phyloP scores from a whole-genome alignment of 2,113 vertebrate genomes.

The Actenoides lindsayi region DNA sequence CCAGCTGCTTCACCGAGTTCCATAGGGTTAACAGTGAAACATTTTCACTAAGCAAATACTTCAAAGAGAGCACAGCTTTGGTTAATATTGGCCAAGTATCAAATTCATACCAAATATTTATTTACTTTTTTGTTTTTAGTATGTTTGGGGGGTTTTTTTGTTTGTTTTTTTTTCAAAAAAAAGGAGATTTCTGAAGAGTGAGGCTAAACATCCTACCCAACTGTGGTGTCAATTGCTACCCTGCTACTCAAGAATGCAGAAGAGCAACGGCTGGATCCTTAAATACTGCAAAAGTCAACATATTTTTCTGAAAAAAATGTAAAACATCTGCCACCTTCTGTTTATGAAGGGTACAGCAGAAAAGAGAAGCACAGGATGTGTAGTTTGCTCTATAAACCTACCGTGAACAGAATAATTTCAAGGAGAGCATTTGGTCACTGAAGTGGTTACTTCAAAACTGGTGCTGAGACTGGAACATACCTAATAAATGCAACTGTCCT shows the following conservation, averaged over 20 bases:
- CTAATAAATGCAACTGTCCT: neutral
- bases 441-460: neutral
- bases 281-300: neutral
- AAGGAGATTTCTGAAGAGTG: neutral
- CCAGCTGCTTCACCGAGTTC: neutral
- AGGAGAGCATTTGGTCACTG: neutral
- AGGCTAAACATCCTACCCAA: neutral
- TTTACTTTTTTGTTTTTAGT: too few relatives aligned
- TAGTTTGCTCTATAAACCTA: neutral
- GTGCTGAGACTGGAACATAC: neutral
- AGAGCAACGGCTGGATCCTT: neutral
- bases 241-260: neutral
- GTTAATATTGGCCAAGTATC: neutral
- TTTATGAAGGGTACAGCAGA: constrained; percentile 1
- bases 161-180: neutral
- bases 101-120: neutral
- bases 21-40: neutral
- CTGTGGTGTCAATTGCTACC: constrained; percentile 7
- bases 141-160: too few relatives aligned
- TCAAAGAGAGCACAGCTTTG: neutral
- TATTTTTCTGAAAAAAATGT: neutral
- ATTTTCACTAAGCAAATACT: neutral
- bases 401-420: neutral
- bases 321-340: constrained; percentile 40
- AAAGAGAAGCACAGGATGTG: neutral